These are phyloP conservation scores for Melolontha melolontha DNA, from an alignment of 2,888 invertebrate species.

Conservation along the genomic window DNA sequence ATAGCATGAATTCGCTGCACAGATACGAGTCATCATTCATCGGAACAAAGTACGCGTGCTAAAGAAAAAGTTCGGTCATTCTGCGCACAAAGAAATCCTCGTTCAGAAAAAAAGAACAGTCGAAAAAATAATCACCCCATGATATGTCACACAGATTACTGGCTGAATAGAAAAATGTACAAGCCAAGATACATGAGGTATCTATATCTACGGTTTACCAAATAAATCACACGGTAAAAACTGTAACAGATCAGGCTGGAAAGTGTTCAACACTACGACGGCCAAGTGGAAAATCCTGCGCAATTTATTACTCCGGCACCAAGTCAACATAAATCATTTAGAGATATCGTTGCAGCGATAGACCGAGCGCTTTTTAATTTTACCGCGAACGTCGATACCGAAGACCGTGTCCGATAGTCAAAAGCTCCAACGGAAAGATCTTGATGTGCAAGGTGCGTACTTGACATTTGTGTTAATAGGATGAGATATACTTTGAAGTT, in stretches of 20 bases:
- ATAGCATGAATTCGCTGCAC: not conserved
- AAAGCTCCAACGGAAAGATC: not conserved
- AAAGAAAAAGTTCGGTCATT: constrained; percentile 2
- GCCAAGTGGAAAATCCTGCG: constrained; percentile 54
- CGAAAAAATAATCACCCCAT: constrained; percentile 20
- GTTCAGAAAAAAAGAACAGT: constrained; percentile 11
- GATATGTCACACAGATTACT: constrained; percentile 32
- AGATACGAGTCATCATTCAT: constrained; percentile 7
- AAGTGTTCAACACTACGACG: constrained; percentile 54
- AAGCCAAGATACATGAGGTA: constrained; percentile 35
- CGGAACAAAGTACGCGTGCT: constrained; percentile 1
- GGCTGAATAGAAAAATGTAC: constrained; percentile 26
- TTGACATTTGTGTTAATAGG: too few relatives aligned
- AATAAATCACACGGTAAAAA: constrained; percentile 53
- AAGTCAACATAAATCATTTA: constrained; percentile 62
- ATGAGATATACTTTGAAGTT: too few relatives aligned
- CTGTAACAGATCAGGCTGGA: constrained; percentile 50
- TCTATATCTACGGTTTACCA: constrained; percentile 45
- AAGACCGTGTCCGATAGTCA: constrained; percentile 1
- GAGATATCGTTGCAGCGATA: constrained; percentile 56
- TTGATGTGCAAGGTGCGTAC: not conserved
- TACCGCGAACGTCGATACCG: not conserved
- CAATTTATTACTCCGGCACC: constrained; percentile 58
- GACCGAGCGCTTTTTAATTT: constrained; percentile 30
- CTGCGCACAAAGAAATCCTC: not conserved